These are phyloP conservation scores for Leucoraja erinaceus DNA, from an alignment of 2,113 vertebrate species.

Conservation along the genomic window DNA sequence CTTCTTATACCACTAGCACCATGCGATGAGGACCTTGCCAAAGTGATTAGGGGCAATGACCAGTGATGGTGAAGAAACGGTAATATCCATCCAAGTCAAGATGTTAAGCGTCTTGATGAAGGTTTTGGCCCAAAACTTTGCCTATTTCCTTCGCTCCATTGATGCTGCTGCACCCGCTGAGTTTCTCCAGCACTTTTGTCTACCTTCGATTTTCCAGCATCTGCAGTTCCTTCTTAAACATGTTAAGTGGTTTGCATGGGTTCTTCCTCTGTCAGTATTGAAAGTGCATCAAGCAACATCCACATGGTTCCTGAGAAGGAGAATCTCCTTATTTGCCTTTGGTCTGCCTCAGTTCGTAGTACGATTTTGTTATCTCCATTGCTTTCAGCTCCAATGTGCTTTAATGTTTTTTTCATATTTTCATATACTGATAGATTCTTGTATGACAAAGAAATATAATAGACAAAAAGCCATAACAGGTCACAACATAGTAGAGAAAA, in stretches of 20 bases:
- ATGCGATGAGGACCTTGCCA: background rate
- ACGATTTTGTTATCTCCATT: background rate
- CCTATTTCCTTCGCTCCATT: too few species aligned
- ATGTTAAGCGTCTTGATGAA: too few species aligned
- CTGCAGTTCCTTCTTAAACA: too few species aligned
- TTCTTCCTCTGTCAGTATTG: background rate
- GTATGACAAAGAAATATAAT: background rate
- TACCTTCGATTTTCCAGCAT: too few species aligned
- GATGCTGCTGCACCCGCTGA: too few species aligned
- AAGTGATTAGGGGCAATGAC: background rate
- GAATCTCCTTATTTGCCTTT: background rate
- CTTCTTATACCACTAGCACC: background rate
- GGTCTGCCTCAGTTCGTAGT: background rate
- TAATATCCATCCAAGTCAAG: background rate
- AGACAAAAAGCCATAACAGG: background rate
- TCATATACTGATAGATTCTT: background rate
- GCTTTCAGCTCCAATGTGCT: background rate
- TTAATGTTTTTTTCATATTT: background rate
- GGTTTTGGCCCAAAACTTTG: too few species aligned
- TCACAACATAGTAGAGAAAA: too few species aligned
- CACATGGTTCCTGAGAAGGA: background rate
- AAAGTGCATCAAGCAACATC: background rate
- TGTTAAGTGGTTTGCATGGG: too few species aligned
- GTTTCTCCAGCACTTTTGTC: too few species aligned
- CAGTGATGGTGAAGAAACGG: background rate